Evolutionary conservation across 2,113 vertebrate species (phyloP), one percentile per base, ranked within the genome.

Genomic region (Paraplagusia blochii): DNA sequence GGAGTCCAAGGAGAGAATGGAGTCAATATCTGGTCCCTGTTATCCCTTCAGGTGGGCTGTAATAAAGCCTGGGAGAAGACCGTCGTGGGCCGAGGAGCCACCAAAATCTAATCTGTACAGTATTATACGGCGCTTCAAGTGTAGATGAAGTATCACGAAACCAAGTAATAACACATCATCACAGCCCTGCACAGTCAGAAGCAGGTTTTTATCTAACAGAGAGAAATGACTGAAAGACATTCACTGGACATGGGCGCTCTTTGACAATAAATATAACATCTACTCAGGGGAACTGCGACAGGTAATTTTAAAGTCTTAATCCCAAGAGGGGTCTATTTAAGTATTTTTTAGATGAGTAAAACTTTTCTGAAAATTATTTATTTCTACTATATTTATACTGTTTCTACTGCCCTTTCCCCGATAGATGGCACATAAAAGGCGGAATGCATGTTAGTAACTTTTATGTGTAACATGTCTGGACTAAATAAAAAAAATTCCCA

Each of bases 11-110:
- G 44, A 83, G 76, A 76, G 64, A 58, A 68, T 73, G 58, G 61
- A 79, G 82, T 87, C 77, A 74, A 87, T 85, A 83, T 52, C 64
- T 61, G 5, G 72, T 74, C 63, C 69, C 76, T 44, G 69, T 86
- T 87, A 81, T 86, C 79, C 63, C 84, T 53, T 77, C 72, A 83
- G 85, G 85, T 75, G 82, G 77, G 71, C 77, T 5, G 22, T 70
- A 81, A 87, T 79, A 57, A 77, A 55, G 46, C 77, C 68, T 63
- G 68, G 59, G 72, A 74, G 80, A 68, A 55, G 66, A 72, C 44
- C 39, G 45, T 58, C 48, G 16, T 2, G 14, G 47, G 44, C 48
- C 33, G 47, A 46, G 45, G 29, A 47, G 66, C 55, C 47, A 58
- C 67, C 51, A 22, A 66, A 66, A 74, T 69, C 65, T 73, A 77